Base-by-base conservation (phyloP, 2,888 invertebrate species). In the Allophyes oxyacanthae region DNA sequence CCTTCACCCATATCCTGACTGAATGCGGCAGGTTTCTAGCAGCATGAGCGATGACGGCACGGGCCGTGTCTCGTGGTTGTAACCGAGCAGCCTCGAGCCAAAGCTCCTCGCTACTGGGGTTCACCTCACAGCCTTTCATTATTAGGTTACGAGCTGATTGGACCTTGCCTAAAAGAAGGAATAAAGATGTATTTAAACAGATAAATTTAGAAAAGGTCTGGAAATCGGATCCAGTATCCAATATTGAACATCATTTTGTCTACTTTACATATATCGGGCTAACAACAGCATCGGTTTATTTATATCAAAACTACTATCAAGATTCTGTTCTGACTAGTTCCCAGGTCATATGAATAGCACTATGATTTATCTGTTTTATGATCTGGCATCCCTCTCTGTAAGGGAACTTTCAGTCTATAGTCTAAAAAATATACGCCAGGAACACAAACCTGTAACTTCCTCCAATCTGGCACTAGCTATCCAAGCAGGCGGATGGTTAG, bases 401-500 rank as follows among this genome's bases (percentile, higher is more conserved):
- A n/a, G n/a, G n/a, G n/a, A n/a, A n/a, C n/a, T n/a, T n/a, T n/a
- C n/a, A n/a, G n/a, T n/a, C n/a, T n/a, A 20, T 3, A 20, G 20
- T 20, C 2, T 3, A 20, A 20, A 20, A 20, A 20, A 3, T 28
- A 8, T 6, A 6, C 2, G 28, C 9, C 30, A 32, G 33, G 13
- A 2, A 37, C 95, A 95, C 89, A 97, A 96, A 74, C 99, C 99
- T 20, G 99, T 99, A 6, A 99, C 99, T 94, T 99, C 99, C 88
- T 99, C 99, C 51, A 99, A 94, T 67, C 99, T 95, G 0, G 99
- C 99, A 67, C 99, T 99, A 9, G 99, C 99, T 75, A 99, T 99
- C 99, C 99, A 99, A 6, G 99, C 99, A 0, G 99, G 99, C 0
- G 99, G 99, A 95, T 99, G 99, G 86, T 99, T 99, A 0, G 99